Evolutionary conservation across 1,140 invertebrate genomes (phyloP).

Genomic region (Lepidurus arcticus): DNA sequence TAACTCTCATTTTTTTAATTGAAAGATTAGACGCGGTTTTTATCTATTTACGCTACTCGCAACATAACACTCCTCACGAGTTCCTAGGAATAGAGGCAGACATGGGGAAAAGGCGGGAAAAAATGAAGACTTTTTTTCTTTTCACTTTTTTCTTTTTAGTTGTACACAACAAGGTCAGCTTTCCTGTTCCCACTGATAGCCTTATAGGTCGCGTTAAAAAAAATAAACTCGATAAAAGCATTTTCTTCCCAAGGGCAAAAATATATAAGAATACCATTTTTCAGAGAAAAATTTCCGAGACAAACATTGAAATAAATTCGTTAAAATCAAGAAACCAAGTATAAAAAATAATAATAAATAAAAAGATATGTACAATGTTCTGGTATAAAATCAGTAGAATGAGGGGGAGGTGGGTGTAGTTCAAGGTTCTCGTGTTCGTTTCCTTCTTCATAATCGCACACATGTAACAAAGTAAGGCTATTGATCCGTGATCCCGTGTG

Average conservation of each 20-base stretch:
- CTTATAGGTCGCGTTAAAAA: background rate
- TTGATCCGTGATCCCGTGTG: slow-evolving; percentile 6
- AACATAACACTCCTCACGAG: no score
- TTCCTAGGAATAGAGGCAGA: no score
- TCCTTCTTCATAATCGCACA: slow-evolving; percentile 2
- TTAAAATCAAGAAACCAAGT: no score
- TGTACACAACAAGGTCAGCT: slow-evolving; percentile 8
- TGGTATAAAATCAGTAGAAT: no score
- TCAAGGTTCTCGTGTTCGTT: background rate
- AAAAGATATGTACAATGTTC: no score
- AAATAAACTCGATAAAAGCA: background rate
- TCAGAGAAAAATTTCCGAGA: no score
- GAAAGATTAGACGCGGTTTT: background rate
- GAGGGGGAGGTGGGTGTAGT: no score
- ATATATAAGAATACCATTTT: no score
- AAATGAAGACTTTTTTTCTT: background rate
- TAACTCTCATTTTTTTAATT: background rate
- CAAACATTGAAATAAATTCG: no score
- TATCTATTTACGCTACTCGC: no score
- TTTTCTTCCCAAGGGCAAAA: no score
- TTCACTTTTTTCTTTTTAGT: background rate
- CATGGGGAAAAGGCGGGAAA: background rate
- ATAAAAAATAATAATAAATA: no score
- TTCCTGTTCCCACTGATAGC: background rate
- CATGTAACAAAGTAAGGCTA: background rate